Evolutionary conservation across 92 coral and sea anemone species (phyloP).

Genomic region (Zoanthus gigantus): DNA sequence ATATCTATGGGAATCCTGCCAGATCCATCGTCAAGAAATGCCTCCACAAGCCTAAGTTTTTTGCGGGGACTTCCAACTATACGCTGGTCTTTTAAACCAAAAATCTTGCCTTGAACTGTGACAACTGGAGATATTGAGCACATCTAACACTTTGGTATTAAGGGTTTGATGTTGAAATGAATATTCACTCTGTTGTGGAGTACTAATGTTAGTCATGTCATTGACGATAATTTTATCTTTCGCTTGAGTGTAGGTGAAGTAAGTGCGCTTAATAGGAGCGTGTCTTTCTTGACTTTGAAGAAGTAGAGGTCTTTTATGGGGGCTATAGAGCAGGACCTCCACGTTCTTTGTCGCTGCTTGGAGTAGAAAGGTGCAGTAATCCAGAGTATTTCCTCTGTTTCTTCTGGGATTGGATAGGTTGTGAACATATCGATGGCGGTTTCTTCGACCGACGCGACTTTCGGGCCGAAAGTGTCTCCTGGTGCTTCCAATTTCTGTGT

Average conservation of each 20-base stretch:
- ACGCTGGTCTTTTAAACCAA: constrained; percentile 65
- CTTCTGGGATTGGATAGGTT: constrained; percentile 63
- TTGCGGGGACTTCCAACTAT: too few relatives aligned
- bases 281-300: constrained; percentile 52
- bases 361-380: constrained; percentile 60
- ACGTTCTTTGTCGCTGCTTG: constrained; percentile 66
- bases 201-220: constrained; percentile 60
- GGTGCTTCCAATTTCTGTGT: constrained; percentile 56
- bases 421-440: constrained; percentile 59
- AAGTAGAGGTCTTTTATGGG: not conserved
- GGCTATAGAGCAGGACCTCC: constrained; percentile 57
- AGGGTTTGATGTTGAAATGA: constrained; percentile 65
- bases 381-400: constrained; percentile 64
- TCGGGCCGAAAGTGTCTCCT: constrained; percentile 66
- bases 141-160: constrained; percentile 59
- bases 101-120: constrained; percentile 62
- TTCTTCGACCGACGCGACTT: constrained; percentile 58
- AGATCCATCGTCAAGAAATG: constrained; percentile 48
- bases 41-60: constrained; percentile 53
- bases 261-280: constrained; percentile 54
- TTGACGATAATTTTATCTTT: constrained; percentile 56
- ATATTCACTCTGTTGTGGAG: constrained; percentile 64
- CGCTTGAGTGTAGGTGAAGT: constrained; percentile 59
- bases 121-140: constrained; percentile 62
- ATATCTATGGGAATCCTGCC: constrained; percentile 62